Base-by-base conservation (phyloP, 2,888 invertebrate genomes). In the Catocala nupta region DNA sequence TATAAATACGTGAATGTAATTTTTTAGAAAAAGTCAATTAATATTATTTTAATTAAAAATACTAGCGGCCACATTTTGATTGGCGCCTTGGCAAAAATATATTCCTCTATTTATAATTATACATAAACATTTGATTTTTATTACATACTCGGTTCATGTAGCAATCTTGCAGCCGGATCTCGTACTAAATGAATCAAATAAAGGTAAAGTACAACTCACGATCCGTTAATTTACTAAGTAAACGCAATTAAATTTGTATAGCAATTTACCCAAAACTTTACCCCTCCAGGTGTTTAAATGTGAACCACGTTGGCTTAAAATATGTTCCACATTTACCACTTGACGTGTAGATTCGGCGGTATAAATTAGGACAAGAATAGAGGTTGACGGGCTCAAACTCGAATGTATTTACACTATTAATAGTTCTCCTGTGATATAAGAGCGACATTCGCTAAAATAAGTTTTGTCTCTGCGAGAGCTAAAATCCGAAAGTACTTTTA, bases 401-500 rank as follows among this genome's bases (percentile, higher is more conserved):
- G 63, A 55, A 65, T 62, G 65, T 66, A 64, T 73, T 71, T 73
- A 63, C 54, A 55, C 52, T 64, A 64, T 53, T 66, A 64, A 66
- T 69, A 61, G 51, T 5, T 44, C 56, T 36, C 45, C 13, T 65
- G 36, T 56, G 47, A 56, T 44, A 58, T 59, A 8, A 39, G 8
- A 65, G 55, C 62, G 11, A n/a, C 11, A 51, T 48, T 51, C 44
- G 5, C 51, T 16, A 16, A 48, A 39, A 45, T 45, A 45, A 45
- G 7, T 36, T 47, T 8, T 12, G 54, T 52, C 60, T 64, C 48
- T 63, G 53, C 7, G 16, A 12, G 10, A 65, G 68, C 70, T 65
- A 67, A 64, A 75, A 61, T 58, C 54, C 54, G 71, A 63, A 54
- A 55, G 56, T 64, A 63, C 74, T 74, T 72, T 64, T 61, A 68